A percentile compares a stretch with the other conserved stretches of the same genome.
These are phyloP conservation scores for Metallyticus violacea DNA, from an alignment of 2,888 invertebrate species.

Conservation along the genomic window DNA sequence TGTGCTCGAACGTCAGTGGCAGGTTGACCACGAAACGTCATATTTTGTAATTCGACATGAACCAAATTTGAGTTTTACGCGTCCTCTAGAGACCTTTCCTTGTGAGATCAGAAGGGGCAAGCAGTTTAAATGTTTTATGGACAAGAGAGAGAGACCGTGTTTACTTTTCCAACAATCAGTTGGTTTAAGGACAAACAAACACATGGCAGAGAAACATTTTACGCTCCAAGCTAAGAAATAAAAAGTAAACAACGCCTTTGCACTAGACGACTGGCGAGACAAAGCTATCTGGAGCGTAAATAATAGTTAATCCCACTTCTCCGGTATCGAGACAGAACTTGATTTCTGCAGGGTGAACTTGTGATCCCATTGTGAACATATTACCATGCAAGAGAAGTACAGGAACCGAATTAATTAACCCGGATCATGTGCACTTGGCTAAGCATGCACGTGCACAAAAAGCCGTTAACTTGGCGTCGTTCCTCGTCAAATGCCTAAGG, in stretches of 20 bases:
- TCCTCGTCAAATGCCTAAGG: not conserved
- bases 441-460: not conserved
- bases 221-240: too few species aligned
- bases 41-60: too few species aligned
- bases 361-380: not conserved
- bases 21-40: too few species aligned
- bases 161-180: not conserved
- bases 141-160: too few species aligned
- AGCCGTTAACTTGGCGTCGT: not conserved
- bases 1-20: too few species aligned
- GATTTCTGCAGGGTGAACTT: not conserved
- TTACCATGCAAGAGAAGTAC: not conserved
- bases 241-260: not conserved
- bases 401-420: not conserved
- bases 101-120: too few species aligned
- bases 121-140: too few species aligned
- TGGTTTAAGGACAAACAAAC: not conserved
- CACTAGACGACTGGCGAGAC: not conserved
- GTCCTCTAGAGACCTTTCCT: too few species aligned
- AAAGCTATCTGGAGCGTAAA: not conserved
- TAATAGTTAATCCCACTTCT: not conserved
- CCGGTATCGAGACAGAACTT: not conserved
- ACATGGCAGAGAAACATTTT: not conserved
- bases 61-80: too few species aligned
- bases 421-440: not conserved